Evolutionary conservation across 1,140 invertebrate species (phyloP), one percentile per base, ranked within the genome.

Genomic region (Zaprionus vittiger): DNA sequence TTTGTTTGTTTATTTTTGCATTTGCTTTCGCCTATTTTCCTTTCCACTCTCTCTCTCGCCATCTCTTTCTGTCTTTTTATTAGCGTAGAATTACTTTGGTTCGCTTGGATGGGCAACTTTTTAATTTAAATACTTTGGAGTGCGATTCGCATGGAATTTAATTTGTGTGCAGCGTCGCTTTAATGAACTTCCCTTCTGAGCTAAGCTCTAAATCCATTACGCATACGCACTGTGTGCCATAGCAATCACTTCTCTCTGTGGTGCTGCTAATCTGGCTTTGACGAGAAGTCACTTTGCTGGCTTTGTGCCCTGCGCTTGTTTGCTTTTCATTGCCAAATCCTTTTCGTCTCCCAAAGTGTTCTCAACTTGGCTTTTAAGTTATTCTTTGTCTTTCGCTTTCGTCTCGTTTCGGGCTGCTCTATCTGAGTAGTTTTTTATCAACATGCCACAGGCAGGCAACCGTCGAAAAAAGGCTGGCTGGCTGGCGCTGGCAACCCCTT

Each of bases 281-380:
- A 52, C 37, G 24, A 54, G 67, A 81, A 90, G 72, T 89, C 77
- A 89, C 73, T 89, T 84, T 61, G 31, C 72, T 59, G 71, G 78
- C 72, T 89, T 82, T 89, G 70, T 44, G 77, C 56, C 60, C 70
- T 67, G 71, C 11, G 41, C 74, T 62, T 90, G 81, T 90, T 91
- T 90, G 73, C 77, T 82, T 89, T 89, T 68, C 77, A 85, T 85
- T 85, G 83, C 65, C 76, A 90, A 90, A 90, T 90, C 82, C 86
- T 82, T 89, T 84, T 47, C 41, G 69, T 79, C 70, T 57, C 79
- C 24, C 17, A 60, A 62, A 79, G 78, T 79, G 87, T 73, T 79
- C 81, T 79, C 75, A 84, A 84, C 84, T 87, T 87, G 84, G 78
- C 81, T 90, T 86, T 76, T 77, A 80, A 77, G 55, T 67, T 67